Base-by-base conservation (phyloP, 2,888 invertebrate species). In the Phaedon cochleariae region DNA sequence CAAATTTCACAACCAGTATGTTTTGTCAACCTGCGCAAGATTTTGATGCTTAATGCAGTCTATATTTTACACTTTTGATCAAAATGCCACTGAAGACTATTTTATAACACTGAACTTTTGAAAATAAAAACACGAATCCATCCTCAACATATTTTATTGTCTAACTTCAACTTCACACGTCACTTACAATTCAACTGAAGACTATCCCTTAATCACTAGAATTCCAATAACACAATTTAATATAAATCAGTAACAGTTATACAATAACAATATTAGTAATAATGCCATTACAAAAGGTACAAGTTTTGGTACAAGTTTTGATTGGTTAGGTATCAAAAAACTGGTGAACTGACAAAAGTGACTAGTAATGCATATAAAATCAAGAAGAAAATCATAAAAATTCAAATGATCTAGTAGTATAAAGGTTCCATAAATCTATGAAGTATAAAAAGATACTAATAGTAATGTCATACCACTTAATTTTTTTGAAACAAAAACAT, bases 211-310 rank as follows among this genome's bases (percentile, higher is more conserved):
- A 10, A 52, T 51, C 41, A 60, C 18, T 41, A 29, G 29, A 45
- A 10, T 31, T 46, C 61, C 54, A 55, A 66, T 62, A 64, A 65
- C 41, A 61, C 58, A 73, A 73, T 73, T 72, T 73, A 73, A 73
- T 72, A 71, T 73, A 73, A 73, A 74, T 74, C 68, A 71, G 66
- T 59, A 71, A 72, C 67, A 71, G 72, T 72, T 74, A 72, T 72
- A 74, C 72, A 71, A 73, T 72, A 73, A 73, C 72, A 66, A 70
- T 66, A 69, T 52, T 59, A 62, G 41, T 55, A 62, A 58, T 34
- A 31, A 15, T 29, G 48, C 45, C 58, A 67, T 62, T 21, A 64
- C 31, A 22, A 45, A 17, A 37, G 17, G 18, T 41, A 31, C 49
- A 29, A 26, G 29, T 58, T 45, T 45, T 51, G 17, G 18, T 41